Evolutionary conservation across 2,113 vertebrate genomes (phyloP), one percentile per base, ranked within the genome.

Genomic region (Mustelus asterias): DNA sequence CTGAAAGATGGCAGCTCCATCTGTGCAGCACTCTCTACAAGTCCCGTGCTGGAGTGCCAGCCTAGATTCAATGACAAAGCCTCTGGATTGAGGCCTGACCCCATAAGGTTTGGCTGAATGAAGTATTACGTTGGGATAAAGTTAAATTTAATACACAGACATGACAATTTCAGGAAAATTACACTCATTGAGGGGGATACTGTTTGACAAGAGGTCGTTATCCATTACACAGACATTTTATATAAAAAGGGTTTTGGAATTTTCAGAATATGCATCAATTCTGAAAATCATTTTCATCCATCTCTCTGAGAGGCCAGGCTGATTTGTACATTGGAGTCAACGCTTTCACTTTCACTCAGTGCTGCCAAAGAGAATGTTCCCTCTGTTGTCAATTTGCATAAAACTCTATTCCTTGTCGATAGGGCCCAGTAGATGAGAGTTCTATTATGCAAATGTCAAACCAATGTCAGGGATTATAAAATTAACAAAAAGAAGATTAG

Each of bases 401-500:
- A 29, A 70, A 95, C 67, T 95, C 67, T 29, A 67, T 95, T 29
- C 44, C 94, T 72, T 72, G 69, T 4, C 8, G 94, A 48, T 54
- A 33, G 41, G 24, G 44, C 29, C 65, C 3, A 3, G 67, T 69
- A 95, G 93, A 70, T 94, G 18, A 94, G 20, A 70, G n/a, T 70
- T 95, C 6, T 18, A 48, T 95, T 95, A 95, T 54, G 22, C 69
- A 72, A 95, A 95, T 95, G 94, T 95, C 94, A 95, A 72, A 72
- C 70, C 94, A 95, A 95, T 72, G 94, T 95, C 94, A 95, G 44
- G 41, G 41, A 76, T 95, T 76, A 72, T 26, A 95, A 95, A 95
- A 95, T 95, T 95, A 95, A 48, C 69, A 76, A 72, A 95, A 95
- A 48, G 88, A 33, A 90, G 69, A 95, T 95, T 48, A 95, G 94